Conservation (phyloP, 2,113 vertebrate species). For the Miniopterus natalensis region DNA sequence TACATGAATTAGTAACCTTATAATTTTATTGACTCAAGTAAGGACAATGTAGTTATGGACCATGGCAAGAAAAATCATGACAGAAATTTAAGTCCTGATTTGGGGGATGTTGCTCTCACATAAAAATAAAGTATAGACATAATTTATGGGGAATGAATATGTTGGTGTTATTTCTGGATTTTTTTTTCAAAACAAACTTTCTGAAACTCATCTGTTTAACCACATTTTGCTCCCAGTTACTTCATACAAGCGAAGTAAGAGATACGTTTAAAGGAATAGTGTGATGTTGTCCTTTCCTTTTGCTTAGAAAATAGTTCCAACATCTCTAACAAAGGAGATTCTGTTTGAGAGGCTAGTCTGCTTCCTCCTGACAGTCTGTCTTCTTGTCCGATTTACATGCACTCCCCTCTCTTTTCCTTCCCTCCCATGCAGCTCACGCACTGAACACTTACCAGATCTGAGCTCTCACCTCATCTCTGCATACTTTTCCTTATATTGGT, state of each 20-base stretch:
- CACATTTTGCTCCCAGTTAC: background rate
- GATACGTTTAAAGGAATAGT: background rate
- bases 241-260: background rate
- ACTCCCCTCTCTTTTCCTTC: rapidly evolving
- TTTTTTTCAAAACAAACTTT: constrained; percentile 51
- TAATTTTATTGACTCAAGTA: constrained; percentile 56
- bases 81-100: constrained; percentile 3
- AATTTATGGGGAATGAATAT: background rate
- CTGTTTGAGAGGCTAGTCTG: background rate
- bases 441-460: rapidly evolving
- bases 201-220: constrained; percentile 43
- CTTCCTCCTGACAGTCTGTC: background rate
- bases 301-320: background rate
- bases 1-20: constrained; percentile 64
- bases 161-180: background rate
- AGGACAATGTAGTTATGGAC: background rate
- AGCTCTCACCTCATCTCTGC: background rate
- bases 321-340: background rate
- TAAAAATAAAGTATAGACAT: background rate
- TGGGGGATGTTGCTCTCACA: background rate
- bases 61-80: background rate
- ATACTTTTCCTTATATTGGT: rapidly evolving
- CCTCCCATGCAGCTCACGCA: background rate
- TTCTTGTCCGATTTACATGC: background rate
- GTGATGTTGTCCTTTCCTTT: background rate